These are phyloP conservation scores for Dipodomys stephensi DNA, from an alignment of 2,113 vertebrate genomes.

Conservation along the genomic window DNA sequence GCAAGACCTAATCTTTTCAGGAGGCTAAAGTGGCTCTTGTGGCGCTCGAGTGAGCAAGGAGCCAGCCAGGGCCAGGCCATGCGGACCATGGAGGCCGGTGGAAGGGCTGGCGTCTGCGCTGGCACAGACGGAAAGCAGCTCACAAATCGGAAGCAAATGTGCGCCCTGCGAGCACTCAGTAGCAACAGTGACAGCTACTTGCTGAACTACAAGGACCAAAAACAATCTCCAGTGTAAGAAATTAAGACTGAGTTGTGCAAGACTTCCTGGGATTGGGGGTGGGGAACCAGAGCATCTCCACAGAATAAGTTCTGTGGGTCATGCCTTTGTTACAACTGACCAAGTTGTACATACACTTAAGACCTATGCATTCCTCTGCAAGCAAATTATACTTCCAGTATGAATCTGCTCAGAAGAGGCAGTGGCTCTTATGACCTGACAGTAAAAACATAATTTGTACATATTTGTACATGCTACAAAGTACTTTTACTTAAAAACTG, in stretches of 20 bases:
- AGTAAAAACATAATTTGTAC: background rate
- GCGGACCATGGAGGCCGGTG: accelerated
- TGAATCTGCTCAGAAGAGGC: background rate
- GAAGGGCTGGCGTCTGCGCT: background rate
- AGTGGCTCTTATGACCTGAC: background rate
- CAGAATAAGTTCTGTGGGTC: background rate
- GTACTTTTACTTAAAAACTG: background rate
- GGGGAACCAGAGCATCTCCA: background rate
- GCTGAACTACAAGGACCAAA: background rate
- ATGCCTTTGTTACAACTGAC: background rate
- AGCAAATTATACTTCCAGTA: background rate
- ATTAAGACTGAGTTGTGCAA: background rate
- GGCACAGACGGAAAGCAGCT: background rate
- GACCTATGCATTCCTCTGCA: background rate
- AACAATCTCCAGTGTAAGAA: background rate
- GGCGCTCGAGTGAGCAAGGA: background rate
- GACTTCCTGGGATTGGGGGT: background rate
- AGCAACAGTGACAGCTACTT: background rate
- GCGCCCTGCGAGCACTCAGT: background rate
- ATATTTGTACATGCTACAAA: too few relatives aligned
- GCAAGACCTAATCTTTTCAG: background rate
- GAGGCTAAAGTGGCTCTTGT: background rate
- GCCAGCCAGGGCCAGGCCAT: background rate
- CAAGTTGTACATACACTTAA: background rate
- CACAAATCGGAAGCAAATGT: background rate